A percentile compares a stretch with the other conserved stretches of the same genome.
phyloP scores from a whole-genome alignment of 35 echinoderm and acorn worm species.

The Diadema setosum region DNA sequence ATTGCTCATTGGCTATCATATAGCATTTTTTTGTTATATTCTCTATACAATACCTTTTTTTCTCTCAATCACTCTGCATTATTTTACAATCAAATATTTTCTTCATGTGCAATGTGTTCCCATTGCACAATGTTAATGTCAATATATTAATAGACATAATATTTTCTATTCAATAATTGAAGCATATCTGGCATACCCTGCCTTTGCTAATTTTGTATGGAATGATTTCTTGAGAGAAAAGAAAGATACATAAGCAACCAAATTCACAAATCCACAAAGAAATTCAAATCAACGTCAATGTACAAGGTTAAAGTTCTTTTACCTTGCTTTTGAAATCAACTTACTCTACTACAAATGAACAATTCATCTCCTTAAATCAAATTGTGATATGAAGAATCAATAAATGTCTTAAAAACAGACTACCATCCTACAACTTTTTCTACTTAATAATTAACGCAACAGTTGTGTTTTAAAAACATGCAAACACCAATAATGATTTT shows the following conservation, averaged over 20 bases:
- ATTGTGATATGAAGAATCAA: background rate
- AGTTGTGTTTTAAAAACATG: conserved; percentile 28
- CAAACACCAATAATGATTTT: conserved; percentile 25
- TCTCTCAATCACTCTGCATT: conserved; percentile 7
- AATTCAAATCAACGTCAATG: conserved; percentile 18
- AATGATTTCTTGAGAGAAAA: conserved; percentile 17
- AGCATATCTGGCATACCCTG: conserved; percentile 24
- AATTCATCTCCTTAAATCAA: conserved; percentile 11
- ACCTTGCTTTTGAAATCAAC: conserved; percentile 18
- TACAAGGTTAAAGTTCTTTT: background rate
- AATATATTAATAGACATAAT: conserved; percentile 29
- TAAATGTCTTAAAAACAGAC: conserved; percentile 12
- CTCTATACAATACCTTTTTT: conserved; percentile 11
- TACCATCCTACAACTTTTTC: conserved; percentile 10
- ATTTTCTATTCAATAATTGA: conserved; percentile 32
- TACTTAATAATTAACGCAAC: background rate
- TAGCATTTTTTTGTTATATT: conserved; percentile 22
- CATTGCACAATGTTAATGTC: conserved; percentile 29
- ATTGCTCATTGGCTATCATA: conserved; percentile 13
- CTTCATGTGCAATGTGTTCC: background rate
- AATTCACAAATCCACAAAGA: conserved; percentile 30
- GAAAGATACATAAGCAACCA: conserved; percentile 13
- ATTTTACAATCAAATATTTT: conserved; percentile 14
- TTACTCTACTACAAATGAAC: background rate
- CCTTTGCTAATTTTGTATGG: conserved; percentile 24